A percentile compares a stretch with the other conserved stretches of the same genome.
These are phyloP conservation scores for Morbakka virulenta DNA, from an alignment of 30 jellyfish, hydroid and myxozoan species.

Conservation along the genomic window DNA sequence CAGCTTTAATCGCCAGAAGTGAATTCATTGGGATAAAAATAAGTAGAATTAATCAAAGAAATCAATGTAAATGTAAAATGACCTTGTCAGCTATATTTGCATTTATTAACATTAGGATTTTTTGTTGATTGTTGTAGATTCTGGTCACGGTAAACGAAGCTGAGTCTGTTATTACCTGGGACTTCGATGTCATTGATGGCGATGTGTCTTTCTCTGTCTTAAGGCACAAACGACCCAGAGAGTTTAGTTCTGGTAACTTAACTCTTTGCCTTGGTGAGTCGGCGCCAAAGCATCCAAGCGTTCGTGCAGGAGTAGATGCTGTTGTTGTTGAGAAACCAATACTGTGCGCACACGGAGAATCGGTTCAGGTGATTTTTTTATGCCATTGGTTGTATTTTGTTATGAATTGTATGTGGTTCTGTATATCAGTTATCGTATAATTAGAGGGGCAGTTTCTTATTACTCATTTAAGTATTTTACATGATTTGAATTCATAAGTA, in stretches of 20 bases:
- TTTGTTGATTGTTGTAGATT: conserved; percentile 52
- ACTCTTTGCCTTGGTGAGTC: conserved; percentile 85
- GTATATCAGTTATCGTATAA: not conserved
- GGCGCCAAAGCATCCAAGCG: conserved; percentile 48
- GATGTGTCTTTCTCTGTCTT: conserved; percentile 80
- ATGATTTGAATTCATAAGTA: no score
- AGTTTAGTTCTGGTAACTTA: conserved; percentile 56
- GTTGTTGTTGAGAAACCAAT: conserved; percentile 94
- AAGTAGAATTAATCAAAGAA: no score
- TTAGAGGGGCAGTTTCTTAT: not conserved
- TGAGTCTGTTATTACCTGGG: conserved; percentile 99
- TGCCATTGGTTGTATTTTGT: not conserved
- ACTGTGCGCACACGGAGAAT: conserved; percentile 80
- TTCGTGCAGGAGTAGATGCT: conserved; percentile 97
- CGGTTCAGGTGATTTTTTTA: conserved; percentile 78
- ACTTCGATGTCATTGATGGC: conserved; percentile 98
- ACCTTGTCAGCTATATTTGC: not conserved
- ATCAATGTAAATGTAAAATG: no score
- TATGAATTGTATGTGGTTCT: not conserved
- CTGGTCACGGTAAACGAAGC: conserved; percentile 91
- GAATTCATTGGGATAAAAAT: no score
- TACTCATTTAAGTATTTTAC: not conserved
- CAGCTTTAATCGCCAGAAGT: no score
- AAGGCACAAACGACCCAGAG: conserved; percentile 98
- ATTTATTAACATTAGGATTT: not conserved